Conservation (phyloP, 2,113 vertebrate species). For the Clarias macrocephalus region DNA sequence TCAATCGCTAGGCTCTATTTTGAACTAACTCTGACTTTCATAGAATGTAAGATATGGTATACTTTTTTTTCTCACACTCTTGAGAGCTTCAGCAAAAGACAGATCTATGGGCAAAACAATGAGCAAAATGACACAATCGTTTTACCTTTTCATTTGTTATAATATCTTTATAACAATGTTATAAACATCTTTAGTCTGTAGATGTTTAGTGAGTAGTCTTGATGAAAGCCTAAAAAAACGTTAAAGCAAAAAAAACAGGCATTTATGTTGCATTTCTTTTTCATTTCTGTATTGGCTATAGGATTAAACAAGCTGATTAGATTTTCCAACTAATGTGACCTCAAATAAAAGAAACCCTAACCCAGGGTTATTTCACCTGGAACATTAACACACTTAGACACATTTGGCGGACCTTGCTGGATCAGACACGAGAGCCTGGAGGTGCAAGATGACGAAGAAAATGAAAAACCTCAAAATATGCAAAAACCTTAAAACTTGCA, state of each 20-base stretch:
- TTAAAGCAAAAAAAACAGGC: not conserved
- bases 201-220: not conserved
- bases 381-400: too few species aligned
- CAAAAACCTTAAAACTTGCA: conserved; percentile 4
- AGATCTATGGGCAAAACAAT: not conserved
- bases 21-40: not conserved
- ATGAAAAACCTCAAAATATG: not conserved
- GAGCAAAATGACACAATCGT: not conserved
- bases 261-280: too few species aligned
- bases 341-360: too few species aligned
- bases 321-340: too few species aligned
- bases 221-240: not conserved
- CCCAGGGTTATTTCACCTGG: too few species aligned
- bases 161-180: not conserved
- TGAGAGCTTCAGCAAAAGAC: not conserved
- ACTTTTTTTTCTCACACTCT: not conserved
- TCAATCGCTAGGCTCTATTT: not conserved
- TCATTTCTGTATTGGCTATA: too few species aligned
- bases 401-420: too few species aligned
- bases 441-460: too few species aligned
- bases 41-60: not conserved
- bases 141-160: not conserved
- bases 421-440: too few species aligned
- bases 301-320: too few species aligned
- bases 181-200: too few species aligned